Evolutionary conservation across 1,140 invertebrate species (phyloP).

Genomic region (Hyles euphorbiae): DNA sequence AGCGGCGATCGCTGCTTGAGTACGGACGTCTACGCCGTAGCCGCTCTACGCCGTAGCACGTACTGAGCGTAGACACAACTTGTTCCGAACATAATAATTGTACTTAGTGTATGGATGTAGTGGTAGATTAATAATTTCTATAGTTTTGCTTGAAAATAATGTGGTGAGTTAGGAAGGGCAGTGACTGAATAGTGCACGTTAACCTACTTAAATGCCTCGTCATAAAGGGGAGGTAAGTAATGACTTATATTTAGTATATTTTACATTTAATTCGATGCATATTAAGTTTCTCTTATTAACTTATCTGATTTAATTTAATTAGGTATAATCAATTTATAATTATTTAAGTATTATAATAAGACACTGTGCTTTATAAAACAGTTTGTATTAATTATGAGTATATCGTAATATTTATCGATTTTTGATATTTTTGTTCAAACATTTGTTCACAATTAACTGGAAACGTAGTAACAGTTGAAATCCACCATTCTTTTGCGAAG

Average conservation of each 20-base stretch:
- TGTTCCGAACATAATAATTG: conserved; percentile 12
- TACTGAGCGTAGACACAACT: conserved; percentile 23
- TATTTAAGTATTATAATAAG: too few relatives aligned
- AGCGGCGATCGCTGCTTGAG: conserved; percentile 36
- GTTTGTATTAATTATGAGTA: too few relatives aligned
- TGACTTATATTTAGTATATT: conserved; percentile 28
- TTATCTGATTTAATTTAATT: too few relatives aligned
- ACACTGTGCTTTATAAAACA: too few relatives aligned
- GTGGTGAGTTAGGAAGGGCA: conserved; percentile 30
- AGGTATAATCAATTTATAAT: too few relatives aligned
- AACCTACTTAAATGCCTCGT: conserved; percentile 53
- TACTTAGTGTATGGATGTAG: conserved; percentile 14
- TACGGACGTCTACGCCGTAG: conserved; percentile 40
- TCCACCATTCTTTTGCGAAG: too few relatives aligned
- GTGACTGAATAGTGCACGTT: conserved; percentile 47
- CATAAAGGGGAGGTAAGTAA: conserved; percentile 51
- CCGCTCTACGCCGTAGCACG: conserved; percentile 14
- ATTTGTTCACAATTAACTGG: too few relatives aligned
- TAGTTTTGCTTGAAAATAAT: conserved; percentile 22
- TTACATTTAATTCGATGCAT: background rate
- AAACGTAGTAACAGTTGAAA: too few relatives aligned
- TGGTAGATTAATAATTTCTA: conserved; percentile 9
- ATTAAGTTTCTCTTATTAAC: too few relatives aligned
- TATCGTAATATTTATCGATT: too few relatives aligned
- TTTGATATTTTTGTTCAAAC: too few relatives aligned